Evolutionary conservation across 2,797 vertebrate genomes (phyloP).

Genomic region (Chrysolophus pictus): DNA sequence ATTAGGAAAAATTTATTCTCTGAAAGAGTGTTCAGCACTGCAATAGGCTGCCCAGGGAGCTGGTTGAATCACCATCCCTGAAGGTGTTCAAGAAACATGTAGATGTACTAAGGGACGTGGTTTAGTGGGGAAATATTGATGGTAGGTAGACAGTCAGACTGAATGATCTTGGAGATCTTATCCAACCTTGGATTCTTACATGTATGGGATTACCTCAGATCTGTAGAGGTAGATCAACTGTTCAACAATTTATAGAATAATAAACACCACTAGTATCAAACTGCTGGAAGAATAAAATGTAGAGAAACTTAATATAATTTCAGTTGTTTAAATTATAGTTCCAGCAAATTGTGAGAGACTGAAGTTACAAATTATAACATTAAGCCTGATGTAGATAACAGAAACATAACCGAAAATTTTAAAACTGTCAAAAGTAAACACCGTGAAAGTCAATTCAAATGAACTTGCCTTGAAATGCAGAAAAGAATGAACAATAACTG

Average conservation of each 20-base stretch:
- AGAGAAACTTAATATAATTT: background rate
- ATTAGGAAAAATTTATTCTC: no score
- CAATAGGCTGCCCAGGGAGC: no score
- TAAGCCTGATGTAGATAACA: background rate
- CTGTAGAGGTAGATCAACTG: background rate
- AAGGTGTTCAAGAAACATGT: no score
- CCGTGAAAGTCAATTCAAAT: background rate
- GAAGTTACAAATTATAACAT: background rate
- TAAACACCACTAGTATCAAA: background rate
- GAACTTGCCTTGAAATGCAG: background rate
- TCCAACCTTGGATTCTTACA: background rate
- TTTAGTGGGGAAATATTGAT: no score
- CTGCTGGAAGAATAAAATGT: background rate
- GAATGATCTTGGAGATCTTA: no score
- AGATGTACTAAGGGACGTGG: no score
- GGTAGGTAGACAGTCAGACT: no score
- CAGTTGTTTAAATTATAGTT: background rate
- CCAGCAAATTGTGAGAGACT: background rate
- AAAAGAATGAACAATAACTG: background rate
- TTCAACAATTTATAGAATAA: background rate
- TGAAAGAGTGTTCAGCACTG: no score
- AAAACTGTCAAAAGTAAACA: background rate
- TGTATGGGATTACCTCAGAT: background rate
- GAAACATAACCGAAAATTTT: background rate
- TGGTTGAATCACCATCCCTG: no score